Percentiles rank a stretch among this genome's conserved stretches.
Conservation (phyloP, 2,113 vertebrate genomes). For the Varanus salvator region DNA sequence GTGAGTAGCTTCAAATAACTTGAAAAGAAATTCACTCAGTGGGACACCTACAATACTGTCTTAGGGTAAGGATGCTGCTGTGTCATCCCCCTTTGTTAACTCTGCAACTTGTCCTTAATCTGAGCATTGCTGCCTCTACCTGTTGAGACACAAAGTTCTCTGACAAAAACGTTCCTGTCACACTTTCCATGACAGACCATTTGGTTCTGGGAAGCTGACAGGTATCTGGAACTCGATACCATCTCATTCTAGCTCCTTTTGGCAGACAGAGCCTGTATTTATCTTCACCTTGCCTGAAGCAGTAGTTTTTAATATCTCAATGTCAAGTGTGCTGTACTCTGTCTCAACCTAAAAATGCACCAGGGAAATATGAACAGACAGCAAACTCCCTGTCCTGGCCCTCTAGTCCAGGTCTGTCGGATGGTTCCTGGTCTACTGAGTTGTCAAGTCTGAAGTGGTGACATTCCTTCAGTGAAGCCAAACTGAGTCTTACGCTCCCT, state of each 20-base stretch:
- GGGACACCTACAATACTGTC: background rate
- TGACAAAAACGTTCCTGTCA: background rate
- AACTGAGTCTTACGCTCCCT: background rate
- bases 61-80: background rate
- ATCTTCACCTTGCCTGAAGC: slow-evolving; percentile 6
- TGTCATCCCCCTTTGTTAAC: background rate
- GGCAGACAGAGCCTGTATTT: background rate
- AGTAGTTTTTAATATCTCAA: background rate
- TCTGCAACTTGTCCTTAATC: background rate
- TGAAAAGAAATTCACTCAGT: background rate
- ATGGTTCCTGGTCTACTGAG: rapidly evolving
- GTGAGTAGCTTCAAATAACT: background rate
- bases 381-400: rapidly evolving
- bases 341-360: background rate
- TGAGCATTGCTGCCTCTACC: background rate
- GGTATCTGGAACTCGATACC: background rate
- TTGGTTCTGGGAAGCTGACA: background rate
- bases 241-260: background rate
- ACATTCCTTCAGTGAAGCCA: slow-evolving; percentile 1
- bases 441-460: background rate
- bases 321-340: background rate
- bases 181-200: background rate
- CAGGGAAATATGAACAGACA: background rate
- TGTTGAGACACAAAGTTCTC: background rate
- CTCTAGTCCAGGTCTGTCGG: background rate